A percentile compares a stretch with the other conserved stretches of the same genome.
These are phyloP conservation scores for Opisthocomus hoazin DNA, from an alignment of 2,113 vertebrate species.

Conservation along the genomic window DNA sequence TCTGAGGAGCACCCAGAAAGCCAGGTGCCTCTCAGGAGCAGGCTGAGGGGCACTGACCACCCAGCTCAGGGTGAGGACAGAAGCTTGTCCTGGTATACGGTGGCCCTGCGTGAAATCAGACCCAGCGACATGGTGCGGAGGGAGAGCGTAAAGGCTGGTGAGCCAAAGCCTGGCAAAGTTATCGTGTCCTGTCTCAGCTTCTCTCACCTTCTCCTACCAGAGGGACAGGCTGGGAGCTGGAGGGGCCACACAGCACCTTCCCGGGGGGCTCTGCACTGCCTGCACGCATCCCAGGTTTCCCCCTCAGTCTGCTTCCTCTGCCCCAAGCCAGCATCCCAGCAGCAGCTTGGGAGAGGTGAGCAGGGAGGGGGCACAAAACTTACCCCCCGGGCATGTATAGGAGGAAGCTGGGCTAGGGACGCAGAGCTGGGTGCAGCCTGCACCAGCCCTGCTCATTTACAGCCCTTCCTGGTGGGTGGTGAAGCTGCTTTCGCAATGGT, in stretches of 20 bases:
- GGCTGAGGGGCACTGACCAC: not conserved
- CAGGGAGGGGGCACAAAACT: not conserved
- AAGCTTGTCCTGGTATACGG: not conserved
- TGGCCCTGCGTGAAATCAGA: not conserved
- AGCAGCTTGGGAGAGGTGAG: not conserved
- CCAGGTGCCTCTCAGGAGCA: not conserved
- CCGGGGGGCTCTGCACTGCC: not conserved
- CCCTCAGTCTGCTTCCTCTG: rapidly evolving
- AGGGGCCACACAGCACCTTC: not conserved
- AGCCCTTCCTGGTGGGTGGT: not conserved
- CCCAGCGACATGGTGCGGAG: not conserved
- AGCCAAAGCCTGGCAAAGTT: not conserved
- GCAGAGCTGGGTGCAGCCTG: not conserved
- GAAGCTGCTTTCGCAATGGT: not conserved
- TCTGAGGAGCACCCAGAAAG: not conserved
- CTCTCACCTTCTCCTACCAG: not conserved
- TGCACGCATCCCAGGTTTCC: not conserved
- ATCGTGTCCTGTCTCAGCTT: not conserved
- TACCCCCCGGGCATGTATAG: rapidly evolving
- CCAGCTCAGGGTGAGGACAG: not conserved
- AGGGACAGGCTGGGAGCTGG: not conserved
- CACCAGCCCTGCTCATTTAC: not conserved
- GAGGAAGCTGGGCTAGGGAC: not conserved
- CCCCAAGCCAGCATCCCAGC: not conserved
- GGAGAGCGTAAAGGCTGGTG: not conserved